Conservation (phyloP, 2,113 vertebrate genomes). For the Pseudorasbora parva region DNA sequence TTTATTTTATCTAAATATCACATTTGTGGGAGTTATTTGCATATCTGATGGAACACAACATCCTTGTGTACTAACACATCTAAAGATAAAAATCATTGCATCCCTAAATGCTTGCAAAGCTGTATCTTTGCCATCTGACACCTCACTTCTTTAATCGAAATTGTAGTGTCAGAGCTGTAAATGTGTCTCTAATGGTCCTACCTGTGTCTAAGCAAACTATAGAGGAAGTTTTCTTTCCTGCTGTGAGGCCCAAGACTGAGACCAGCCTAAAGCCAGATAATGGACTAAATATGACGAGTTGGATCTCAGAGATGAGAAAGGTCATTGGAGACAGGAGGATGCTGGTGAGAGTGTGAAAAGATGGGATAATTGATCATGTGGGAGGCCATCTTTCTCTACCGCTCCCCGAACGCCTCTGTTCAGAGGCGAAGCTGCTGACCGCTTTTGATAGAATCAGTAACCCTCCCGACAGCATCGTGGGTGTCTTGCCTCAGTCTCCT, state of each 20-base stretch:
- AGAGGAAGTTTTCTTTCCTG: not conserved
- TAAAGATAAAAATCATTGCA: not conserved
- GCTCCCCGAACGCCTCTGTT: slow-evolving; percentile 29
- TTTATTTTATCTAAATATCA: not conserved
- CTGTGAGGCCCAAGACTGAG: slow-evolving; percentile 2
- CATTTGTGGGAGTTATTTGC: slow-evolving; percentile 37
- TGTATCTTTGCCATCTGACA: slow-evolving; percentile 50
- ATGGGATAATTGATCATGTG: slow-evolving; percentile 54
- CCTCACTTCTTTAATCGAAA: slow-evolving; percentile 44
- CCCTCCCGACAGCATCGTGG: slow-evolving; percentile 32
- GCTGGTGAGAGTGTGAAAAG: slow-evolving; percentile 34
- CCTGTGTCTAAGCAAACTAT: slow-evolving; percentile 35
- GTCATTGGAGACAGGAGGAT: slow-evolving; percentile 32
- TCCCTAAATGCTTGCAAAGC: slow-evolving; percentile 43
- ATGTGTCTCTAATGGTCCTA: slow-evolving; percentile 39
- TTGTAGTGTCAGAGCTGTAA: slow-evolving; percentile 13
- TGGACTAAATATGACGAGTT: slow-evolving; percentile 43
- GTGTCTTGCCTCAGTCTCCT: slow-evolving; percentile 40
- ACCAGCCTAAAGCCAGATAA: slow-evolving; percentile 31
- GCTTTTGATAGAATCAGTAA: slow-evolving; percentile 11
- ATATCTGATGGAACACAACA: slow-evolving; percentile 48
- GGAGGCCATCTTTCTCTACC: slow-evolving; percentile 39
- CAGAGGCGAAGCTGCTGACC: slow-evolving; percentile 20
- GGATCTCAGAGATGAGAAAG: slow-evolving; percentile 40
- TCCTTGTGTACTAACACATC: slow-evolving; percentile 45